These are phyloP conservation scores for Hirtodrosophila alboralis DNA, from an alignment of 2,888 invertebrate species.

Conservation along the genomic window DNA sequence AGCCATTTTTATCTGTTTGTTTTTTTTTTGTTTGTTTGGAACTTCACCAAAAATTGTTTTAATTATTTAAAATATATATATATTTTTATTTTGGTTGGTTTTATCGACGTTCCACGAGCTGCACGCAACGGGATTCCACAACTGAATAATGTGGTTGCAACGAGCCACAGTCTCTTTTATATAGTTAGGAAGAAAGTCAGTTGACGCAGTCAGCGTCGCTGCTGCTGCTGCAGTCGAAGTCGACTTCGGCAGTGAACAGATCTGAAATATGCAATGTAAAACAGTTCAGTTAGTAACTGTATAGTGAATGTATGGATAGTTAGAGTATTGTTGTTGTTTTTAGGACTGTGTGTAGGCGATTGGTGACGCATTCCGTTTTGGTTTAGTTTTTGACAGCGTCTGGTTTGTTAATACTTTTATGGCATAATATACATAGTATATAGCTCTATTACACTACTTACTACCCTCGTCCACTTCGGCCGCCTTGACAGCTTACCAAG, in stretches of 20 bases:
- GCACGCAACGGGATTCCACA: constrained; percentile 84
- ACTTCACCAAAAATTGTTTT: no score
- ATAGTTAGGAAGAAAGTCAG: constrained; percentile 84
- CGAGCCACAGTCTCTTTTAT: constrained; percentile 83
- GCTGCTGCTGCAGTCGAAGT: constrained; percentile 26
- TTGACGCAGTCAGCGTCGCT: constrained; percentile 42
- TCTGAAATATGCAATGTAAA: constrained; percentile 53
- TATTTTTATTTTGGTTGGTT: constrained; percentile 17
- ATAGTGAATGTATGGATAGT: constrained; percentile 22
- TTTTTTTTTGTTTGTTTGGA: no score
- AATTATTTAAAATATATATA: constrained; percentile 69
- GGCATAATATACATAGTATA: constrained; percentile 11
- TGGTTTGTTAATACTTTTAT: constrained; percentile 52
- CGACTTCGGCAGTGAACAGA: constrained; percentile 30
- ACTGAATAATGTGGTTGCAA: constrained; percentile 84
- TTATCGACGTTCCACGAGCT: constrained; percentile 74
- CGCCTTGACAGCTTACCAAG: constrained; percentile 10
- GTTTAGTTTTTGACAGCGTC: constrained; percentile 35
- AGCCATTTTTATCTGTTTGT: no score
- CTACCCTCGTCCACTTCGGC: not conserved
- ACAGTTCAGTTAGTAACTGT: constrained; percentile 56
- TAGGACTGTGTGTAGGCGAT: constrained; percentile 43
- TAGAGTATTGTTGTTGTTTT: constrained; percentile 51
- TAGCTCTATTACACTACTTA: constrained; percentile 17
- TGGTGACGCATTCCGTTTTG: constrained; percentile 47